Evolutionary conservation across 2,113 vertebrate genomes (phyloP).

Genomic region (Indri indri): DNA sequence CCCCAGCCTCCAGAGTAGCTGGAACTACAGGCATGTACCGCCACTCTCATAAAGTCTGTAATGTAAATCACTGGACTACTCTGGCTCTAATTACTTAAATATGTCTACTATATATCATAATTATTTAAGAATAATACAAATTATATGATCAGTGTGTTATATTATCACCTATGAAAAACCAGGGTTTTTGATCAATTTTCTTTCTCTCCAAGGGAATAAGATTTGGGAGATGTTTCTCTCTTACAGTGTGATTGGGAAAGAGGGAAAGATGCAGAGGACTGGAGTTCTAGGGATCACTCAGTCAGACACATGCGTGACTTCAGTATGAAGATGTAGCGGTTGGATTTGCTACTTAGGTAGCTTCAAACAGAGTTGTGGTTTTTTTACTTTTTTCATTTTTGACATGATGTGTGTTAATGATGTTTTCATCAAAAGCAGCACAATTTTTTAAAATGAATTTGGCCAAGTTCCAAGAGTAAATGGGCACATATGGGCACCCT

Average conservation of each 20-base stretch:
- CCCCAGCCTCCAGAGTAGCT: no score
- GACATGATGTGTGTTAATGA: background rate
- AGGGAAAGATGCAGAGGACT: background rate
- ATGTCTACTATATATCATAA: background rate
- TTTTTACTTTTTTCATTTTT: background rate
- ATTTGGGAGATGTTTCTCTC: background rate
- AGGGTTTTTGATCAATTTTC: conserved; percentile 15
- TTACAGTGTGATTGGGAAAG: background rate
- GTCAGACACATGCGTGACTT: background rate
- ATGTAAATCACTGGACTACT: conserved; percentile 42
- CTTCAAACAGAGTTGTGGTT: background rate
- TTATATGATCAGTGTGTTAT: background rate
- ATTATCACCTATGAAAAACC: conserved; percentile 23
- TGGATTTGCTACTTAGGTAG: background rate
- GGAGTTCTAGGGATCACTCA: background rate
- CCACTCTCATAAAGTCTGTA: background rate
- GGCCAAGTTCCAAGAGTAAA: conserved; percentile 27
- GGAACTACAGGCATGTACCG: no score
- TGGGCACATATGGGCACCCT: background rate
- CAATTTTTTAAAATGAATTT: background rate
- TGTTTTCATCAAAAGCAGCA: conserved; percentile 22
- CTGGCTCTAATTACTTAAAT: conserved; percentile 39
- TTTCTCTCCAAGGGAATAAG: background rate
- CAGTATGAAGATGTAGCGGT: background rate
- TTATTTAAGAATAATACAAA: conserved; percentile 34